These are phyloP conservation scores for Fissipunctia ypsillon DNA, from an alignment of 2,888 invertebrate species.

Conservation along the genomic window DNA sequence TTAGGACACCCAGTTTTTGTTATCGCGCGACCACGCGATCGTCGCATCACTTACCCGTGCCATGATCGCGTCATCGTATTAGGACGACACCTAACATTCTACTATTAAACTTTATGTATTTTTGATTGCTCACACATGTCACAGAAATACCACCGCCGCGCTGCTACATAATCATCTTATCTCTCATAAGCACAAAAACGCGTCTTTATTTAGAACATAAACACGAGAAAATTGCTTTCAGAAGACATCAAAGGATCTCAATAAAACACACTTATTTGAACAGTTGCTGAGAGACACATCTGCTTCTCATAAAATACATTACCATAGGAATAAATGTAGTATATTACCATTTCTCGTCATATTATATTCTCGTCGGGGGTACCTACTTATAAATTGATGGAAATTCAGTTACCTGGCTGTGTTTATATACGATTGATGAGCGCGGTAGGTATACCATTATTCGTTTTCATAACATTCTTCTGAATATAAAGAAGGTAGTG, in stretches of 20 bases:
- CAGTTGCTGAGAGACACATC: slow-evolving; percentile 80
- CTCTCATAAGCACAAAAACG: slow-evolving; percentile 58
- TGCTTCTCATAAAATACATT: slow-evolving; percentile 82
- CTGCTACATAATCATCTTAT: slow-evolving; percentile 57
- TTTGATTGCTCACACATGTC: slow-evolving; percentile 57
- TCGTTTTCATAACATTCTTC: slow-evolving; percentile 49
- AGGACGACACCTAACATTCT: too few relatives aligned
- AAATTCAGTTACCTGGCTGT: slow-evolving; percentile 64
- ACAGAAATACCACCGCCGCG: slow-evolving; percentile 37
- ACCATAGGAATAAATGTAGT: slow-evolving; percentile 77
- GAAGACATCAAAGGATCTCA: slow-evolving; percentile 85
- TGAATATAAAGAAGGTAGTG: slow-evolving; percentile 46
- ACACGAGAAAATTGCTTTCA: slow-evolving; percentile 80
- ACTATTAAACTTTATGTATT: slow-evolving; percentile 34
- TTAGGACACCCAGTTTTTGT: too few relatives aligned
- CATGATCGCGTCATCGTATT: too few relatives aligned
- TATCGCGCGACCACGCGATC: too few relatives aligned
- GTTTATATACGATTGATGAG: slow-evolving; percentile 60
- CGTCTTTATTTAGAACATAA: slow-evolving; percentile 77
- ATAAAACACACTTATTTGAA: slow-evolving; percentile 84
- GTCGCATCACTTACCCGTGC: too few relatives aligned
- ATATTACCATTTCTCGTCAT: slow-evolving; percentile 67
- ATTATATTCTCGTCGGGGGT: slow-evolving; percentile 65
- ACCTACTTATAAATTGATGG: slow-evolving; percentile 66
- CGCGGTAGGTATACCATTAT: slow-evolving; percentile 36